Base-by-base conservation (phyloP, 2,113 vertebrate species). In the Eulemur macaco region DNA sequence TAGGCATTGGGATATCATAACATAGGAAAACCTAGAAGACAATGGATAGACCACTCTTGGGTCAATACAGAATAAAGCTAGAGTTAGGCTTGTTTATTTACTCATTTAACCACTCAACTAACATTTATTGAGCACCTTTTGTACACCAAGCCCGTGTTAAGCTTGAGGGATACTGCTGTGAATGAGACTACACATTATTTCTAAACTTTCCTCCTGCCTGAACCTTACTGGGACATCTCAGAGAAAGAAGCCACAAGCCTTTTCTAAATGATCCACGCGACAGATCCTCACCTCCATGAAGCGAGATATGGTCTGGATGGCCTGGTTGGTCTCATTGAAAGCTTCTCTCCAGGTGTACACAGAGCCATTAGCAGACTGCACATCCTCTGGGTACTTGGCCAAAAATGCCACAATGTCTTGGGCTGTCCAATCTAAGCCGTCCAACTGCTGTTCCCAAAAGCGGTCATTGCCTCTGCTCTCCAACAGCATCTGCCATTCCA, bases 241-340 rank as follows among this genome's bases (percentile, higher is more conserved):
- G 45, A 78, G 31, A 86, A 77, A 86, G 29, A 95, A 77, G 17
- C 29, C 21, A 6, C 58, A 5, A 66, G 85, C 5, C 50, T 94
- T 86, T 86, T 84, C 47, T 58, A 83, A 96, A 56, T 27, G 42
- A 42, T 31, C 20, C 34, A 23, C 10, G 4, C 5, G 54, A 82
- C 3, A 81, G 54, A 71, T 6, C 25, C 99, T 95, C 66, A 99
- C 99, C 99, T 99, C 99, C 99, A 99, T 99, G 98, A 99, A 99
- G 85, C 98, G 99, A 4, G 99, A 99, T 92, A 99, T 99, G 92
- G 99, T 99, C 98, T 98, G 98, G 96, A 99, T 98, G 90, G 99
- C 99, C 54, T 98, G 98, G 97, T 99, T 99, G 0, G 99, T 99
- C 98, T 99, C 99, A 23, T 99, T 99, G 98, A 99, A 99, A 81